Base-by-base conservation (phyloP, 30 jellyfish, hydroid and myxozoan genomes). In the Rhopilema esculentum region DNA sequence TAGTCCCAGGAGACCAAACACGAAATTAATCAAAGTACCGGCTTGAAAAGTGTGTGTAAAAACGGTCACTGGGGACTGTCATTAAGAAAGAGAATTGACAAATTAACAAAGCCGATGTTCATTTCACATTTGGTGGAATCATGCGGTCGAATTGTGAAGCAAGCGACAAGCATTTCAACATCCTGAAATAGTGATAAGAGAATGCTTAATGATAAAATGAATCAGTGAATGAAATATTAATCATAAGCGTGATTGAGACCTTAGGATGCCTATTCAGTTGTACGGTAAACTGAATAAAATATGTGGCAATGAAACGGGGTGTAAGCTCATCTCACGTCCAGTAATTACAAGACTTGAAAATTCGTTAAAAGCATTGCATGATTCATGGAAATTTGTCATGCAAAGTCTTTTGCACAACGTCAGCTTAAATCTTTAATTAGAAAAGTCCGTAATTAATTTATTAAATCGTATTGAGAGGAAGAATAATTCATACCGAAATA, bases 81-180 rank as follows among this genome's bases (percentile, higher is more conserved):
- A 33, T 21, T 20, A 40, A 1, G 27, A 22, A 4, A 70, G n/a
- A n/a, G 27, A 26, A 15, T 18, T 31, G 48, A 16, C n/a, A 50
- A 9, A 20, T 40, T 27, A 31, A 15, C 28, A 15, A 0, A n/a
- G 32, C 77, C 87, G 73, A 28, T 53, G 73, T 57, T 29, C 87
- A 40, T 51, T 77, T 62, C 26, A 50, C 32, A 62, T 77, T 25
- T 27, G 66, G 87, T 18, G 87, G 28, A 50, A 30, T 53, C 87
- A 49, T 80, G 90, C 90, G 74, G 90, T 80, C 68, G 79, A 4
- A 52, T 66, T 23, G 49, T 63, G 26, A 71, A 30, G 67, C 2
- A 26, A 27, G 68, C 25, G 49, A n/a, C 50, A 33, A 4, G 31
- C 20, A 16, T 30, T 73, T 73, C 84, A 73, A 67, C 40, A 73